phyloP scores from a whole-genome alignment of 2,113 vertebrate genomes.

The Bubo scandiacus region DNA sequence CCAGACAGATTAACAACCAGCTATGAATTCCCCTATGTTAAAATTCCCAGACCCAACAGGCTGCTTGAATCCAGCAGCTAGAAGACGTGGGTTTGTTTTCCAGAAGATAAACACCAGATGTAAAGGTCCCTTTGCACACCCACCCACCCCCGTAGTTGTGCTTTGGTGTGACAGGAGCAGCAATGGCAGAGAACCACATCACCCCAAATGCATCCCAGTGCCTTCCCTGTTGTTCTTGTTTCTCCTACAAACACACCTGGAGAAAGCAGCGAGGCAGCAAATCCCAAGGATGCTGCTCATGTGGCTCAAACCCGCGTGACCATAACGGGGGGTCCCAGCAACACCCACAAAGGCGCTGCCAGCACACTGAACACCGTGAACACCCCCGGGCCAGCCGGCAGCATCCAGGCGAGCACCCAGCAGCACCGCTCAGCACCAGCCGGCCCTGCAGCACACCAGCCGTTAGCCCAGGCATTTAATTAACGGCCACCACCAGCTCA shows the following conservation, averaged over 20 bases:
- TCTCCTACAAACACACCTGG: constrained; percentile 45
- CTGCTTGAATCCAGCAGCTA: background rate
- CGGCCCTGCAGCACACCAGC: fast-evolving
- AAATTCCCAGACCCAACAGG: background rate
- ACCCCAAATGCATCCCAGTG: fast-evolving
- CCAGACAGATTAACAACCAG: fast-evolving
- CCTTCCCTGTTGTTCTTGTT: background rate
- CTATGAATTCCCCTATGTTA: background rate
- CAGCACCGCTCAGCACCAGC: background rate
- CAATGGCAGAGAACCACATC: background rate
- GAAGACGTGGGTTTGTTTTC: background rate
- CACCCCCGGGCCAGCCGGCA: background rate
- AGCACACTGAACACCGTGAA: background rate
- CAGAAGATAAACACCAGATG: background rate
- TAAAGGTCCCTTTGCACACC: background rate
- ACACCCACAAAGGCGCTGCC: background rate
- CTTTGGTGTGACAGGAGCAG: fast-evolving
- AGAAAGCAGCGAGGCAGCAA: background rate
- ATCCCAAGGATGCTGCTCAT: background rate
- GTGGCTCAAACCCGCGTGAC: fast-evolving
- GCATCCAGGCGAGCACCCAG: fast-evolving
- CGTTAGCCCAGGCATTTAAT: background rate
- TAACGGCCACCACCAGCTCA: background rate
- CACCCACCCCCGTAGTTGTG: fast-evolving
- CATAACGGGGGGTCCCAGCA: fast-evolving